These are phyloP conservation scores for Drosophila punjabiensis DNA, from an alignment of 1,140 invertebrate species.

Conservation along the genomic window DNA sequence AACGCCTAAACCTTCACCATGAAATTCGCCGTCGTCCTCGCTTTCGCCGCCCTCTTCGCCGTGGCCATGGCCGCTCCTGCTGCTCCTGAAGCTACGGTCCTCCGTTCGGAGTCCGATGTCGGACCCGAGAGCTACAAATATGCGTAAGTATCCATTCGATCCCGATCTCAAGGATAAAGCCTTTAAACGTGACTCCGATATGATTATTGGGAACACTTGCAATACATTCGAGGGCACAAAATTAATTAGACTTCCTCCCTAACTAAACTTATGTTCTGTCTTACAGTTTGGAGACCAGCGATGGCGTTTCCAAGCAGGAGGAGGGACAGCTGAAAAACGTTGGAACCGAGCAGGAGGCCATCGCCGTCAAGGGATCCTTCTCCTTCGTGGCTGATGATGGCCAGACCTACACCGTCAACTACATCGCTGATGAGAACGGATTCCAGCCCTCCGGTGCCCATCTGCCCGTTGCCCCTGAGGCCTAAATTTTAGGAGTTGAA, in stretches of 20 bases:
- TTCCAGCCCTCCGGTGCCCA: constrained; percentile 89
- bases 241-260: too few relatives aligned
- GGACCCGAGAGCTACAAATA: constrained; percentile 50
- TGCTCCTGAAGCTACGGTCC: accelerated
- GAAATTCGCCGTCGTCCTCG: constrained; percentile 69
- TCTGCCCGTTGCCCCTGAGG: constrained; percentile 86
- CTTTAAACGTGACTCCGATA: not conserved
- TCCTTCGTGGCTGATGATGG: constrained; percentile 54
- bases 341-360: constrained; percentile 43
- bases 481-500: constrained; percentile 41
- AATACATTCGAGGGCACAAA: not conserved
- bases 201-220: not conserved
- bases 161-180: not conserved
- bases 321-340: not conserved
- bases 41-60: constrained; percentile 48
- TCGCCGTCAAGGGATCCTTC: constrained; percentile 50
- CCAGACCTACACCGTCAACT: constrained; percentile 44
- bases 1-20: constrained; percentile 49
- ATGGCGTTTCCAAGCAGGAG: constrained; percentile 87
- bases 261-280: not conserved
- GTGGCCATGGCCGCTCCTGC: constrained; percentile 13
- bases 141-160: not conserved
- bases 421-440: constrained; percentile 86
- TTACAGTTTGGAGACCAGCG: constrained; percentile 87
- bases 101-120: constrained; percentile 65